A percentile compares a stretch with the other conserved stretches of the same genome.
These are phyloP conservation scores for Pararge aegeria DNA, from an alignment of 1,140 invertebrate genomes.

Conservation along the genomic window DNA sequence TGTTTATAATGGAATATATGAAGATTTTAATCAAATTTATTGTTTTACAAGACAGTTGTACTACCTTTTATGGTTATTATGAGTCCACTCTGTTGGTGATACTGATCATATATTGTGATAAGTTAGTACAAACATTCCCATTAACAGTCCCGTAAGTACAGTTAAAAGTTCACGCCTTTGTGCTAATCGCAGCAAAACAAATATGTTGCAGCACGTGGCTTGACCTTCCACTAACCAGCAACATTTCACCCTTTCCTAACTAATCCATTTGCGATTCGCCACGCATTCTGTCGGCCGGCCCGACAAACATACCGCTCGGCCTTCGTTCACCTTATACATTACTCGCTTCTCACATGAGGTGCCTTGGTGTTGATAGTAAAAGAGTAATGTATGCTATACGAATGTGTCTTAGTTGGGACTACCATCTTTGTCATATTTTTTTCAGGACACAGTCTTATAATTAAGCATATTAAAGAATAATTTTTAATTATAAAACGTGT, in stretches of 20 bases:
- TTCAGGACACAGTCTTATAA: background rate
- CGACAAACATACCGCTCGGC: background rate
- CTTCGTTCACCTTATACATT: constrained; percentile 16
- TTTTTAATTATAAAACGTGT: too few species aligned
- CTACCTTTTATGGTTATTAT: too few species aligned
- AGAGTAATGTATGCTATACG: background rate
- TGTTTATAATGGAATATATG: too few species aligned
- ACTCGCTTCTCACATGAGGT: constrained; percentile 7
- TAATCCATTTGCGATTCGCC: constrained; percentile 41
- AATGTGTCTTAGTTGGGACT: background rate
- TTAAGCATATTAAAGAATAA: too few species aligned
- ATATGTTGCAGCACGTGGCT: constrained; percentile 36
- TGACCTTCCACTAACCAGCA: constrained; percentile 29
- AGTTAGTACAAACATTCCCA: too few species aligned
- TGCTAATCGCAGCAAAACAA: constrained; percentile 16
- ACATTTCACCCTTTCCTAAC: constrained; percentile 21
- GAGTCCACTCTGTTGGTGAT: too few species aligned
- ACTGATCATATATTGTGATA: too few species aligned
- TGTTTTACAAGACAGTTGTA: too few species aligned
- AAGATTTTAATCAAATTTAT: too few species aligned
- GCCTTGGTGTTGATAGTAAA: background rate
- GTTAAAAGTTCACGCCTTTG: background rate
- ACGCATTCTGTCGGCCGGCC: constrained; percentile 25
- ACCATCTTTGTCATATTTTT: background rate
- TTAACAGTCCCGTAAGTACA: background rate